Evolutionary conservation across 2,797 vertebrate genomes (phyloP).

Genomic region (Danio aesculapii): DNA sequence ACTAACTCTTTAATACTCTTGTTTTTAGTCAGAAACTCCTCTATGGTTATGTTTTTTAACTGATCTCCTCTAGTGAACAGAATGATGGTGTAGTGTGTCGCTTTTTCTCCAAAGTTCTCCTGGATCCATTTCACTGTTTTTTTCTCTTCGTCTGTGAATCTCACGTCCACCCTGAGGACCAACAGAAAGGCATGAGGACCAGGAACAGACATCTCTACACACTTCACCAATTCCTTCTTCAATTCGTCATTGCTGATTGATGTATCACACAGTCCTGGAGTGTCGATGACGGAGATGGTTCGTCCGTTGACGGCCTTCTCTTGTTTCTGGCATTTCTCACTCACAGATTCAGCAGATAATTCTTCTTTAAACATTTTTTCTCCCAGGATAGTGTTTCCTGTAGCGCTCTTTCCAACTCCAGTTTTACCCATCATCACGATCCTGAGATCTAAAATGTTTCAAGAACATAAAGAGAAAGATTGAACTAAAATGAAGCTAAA

Average conservation of each 20-base stretch:
- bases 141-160: background rate
- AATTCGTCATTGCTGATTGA: slow-evolving; percentile 35
- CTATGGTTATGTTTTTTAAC: background rate
- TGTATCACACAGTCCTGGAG: slow-evolving; percentile 60
- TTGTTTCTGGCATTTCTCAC: background rate
- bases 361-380: background rate
- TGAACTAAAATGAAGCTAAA: too few relatives aligned
- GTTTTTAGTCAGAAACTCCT: background rate
- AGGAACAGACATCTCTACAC: background rate
- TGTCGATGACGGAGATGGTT: slow-evolving; percentile 7
- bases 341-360: background rate
- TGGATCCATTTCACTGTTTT: background rate
- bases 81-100: background rate
- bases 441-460: background rate
- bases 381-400: slow-evolving; percentile 40
- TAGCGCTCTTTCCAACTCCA: slow-evolving; percentile 38
- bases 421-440: slow-evolving; percentile 37
- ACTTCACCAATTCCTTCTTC: slow-evolving; percentile 56
- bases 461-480: background rate
- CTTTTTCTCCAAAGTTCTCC: slow-evolving; percentile 5
- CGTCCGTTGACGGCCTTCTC: background rate
- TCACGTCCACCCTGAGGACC: slow-evolving; percentile 47
- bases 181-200: slow-evolving; percentile 71
- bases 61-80: slow-evolving; percentile 21
- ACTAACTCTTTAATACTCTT: background rate